Conservation (phyloP, 2,113 vertebrate species). For the Bufo gargarizans region DNA sequence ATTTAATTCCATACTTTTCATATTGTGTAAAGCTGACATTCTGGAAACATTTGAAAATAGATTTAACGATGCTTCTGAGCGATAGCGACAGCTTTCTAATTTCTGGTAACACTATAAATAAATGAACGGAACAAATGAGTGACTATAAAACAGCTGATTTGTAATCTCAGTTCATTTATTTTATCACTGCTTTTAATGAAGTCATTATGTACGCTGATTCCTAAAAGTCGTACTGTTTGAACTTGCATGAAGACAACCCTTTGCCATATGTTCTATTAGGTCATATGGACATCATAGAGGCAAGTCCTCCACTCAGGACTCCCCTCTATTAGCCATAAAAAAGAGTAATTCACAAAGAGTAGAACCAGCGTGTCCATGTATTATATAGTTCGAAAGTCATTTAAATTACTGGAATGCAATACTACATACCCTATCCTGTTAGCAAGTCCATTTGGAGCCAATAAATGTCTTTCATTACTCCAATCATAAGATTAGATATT, state of each 20-base stretch:
- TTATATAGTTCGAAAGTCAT: background rate
- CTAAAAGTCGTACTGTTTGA: background rate
- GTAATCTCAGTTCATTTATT: background rate
- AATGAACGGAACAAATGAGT: constrained; percentile 22
- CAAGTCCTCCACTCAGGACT: background rate
- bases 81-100: background rate
- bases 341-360: too few species aligned
- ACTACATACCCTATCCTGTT: too few species aligned
- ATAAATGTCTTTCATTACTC: background rate
- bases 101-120: constrained; percentile 21
- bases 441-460: background rate
- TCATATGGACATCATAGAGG: background rate
- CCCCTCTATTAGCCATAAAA: too few species aligned
- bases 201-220: background rate
- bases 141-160: background rate
- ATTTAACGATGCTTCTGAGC: background rate
- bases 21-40: background rate
- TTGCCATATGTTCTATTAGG: background rate
- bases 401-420: background rate
- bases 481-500: background rate
- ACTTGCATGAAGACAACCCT: background rate
- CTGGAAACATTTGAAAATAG: background rate
- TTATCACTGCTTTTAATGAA: background rate
- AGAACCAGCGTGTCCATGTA: too few species aligned
- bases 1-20: background rate